Evolutionary conservation across 2,797 vertebrate species (phyloP).

Genomic region (Philypnodon macrostomus): DNA sequence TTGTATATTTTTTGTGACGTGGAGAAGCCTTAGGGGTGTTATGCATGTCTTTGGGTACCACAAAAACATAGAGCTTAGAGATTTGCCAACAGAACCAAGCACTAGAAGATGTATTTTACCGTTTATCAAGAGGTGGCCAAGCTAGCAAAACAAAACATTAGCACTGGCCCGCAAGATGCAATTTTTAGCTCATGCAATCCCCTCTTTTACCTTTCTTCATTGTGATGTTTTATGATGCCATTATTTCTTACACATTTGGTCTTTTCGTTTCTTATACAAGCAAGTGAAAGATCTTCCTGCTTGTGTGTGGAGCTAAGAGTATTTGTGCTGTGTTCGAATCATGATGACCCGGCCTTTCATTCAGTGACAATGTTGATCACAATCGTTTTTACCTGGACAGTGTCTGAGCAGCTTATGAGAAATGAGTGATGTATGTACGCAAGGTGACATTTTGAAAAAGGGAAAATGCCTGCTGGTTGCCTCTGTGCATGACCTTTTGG

Average conservation of each 20-base stretch:
- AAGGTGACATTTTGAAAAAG: conserved; percentile 64
- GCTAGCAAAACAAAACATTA: conserved; percentile 20
- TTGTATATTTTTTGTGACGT: conserved; percentile 21
- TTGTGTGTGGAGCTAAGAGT: conserved; percentile 20
- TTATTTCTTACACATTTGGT: conserved; percentile 17
- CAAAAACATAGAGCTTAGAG: conserved; percentile 29
- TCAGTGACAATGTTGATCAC: conserved; percentile 36
- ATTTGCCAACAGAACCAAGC: conserved; percentile 31
- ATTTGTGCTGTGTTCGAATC: conserved; percentile 20
- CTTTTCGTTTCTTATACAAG: conserved; percentile 40
- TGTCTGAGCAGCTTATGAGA: conserved; percentile 49
- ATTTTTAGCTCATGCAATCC: conserved; percentile 44
- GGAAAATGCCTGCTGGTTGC: conserved; percentile 76
- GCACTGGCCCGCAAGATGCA: conserved; percentile 43
- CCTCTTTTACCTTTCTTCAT: conserved; percentile 33
- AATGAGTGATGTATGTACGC: conserved; percentile 54
- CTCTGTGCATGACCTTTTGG: conserved; percentile 75
- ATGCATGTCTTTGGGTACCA: conserved; percentile 33
- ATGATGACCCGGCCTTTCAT: conserved; percentile 22
- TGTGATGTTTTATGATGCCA: conserved; percentile 29
- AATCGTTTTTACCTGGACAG: conserved; percentile 12
- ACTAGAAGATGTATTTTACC: conserved; percentile 26
- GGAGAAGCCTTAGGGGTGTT: conserved; percentile 18
- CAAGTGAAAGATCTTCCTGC: background rate
- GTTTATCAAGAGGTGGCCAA: conserved; percentile 29